Base-by-base conservation (phyloP, 2,113 vertebrate species). In the Tylochromis polylepis region DNA sequence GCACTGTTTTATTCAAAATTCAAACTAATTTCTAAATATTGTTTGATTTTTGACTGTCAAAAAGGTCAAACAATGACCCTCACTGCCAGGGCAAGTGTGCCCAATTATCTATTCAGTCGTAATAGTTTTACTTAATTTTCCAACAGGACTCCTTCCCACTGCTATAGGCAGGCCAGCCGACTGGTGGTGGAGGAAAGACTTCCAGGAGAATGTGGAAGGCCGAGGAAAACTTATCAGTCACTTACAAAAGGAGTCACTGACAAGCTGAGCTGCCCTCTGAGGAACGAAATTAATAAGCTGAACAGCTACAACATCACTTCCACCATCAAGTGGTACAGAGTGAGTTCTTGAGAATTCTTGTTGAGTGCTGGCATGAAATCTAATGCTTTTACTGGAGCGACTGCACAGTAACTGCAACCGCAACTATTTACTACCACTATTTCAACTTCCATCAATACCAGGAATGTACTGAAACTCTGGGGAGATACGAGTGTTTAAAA, bases 301-400 rank as follows among this genome's bases (percentile, higher is more conserved):
- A 84, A 92, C 15, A 85, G 93, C 4, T 95, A 96, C 51, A 83
- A 92, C 87, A 67, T 98, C 82, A 24, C 89, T 0, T 93, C 90
- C 60, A 75, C 93, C 82, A 41, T 98, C 87, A 87, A 89, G 7
- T 99, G 98, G 98, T 97, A 95, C 94, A 98, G 96, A 97, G 98
- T 99, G 83, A 91, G 95, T 91, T n/a, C 22, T 9, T 3, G 1
- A 6, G 49, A 51, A 51, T 51, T 18, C 15, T 34, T 60, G 12
- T 24, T 57, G 22, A 57, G 56, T 12, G 22, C 0, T 57, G 59
- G 27, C 59, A 62, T 62, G 9, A 62, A 62, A 62, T 16, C 0
- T 62, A 34, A 34, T 36, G 16, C 31, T 11, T 34, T 20, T 62
- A 36, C 11, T 62, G 29, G 58, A 62, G 59, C 20, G 29, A 11